A percentile compares a stretch with the other conserved stretches of the same genome.
Evolutionary conservation across 2,113 vertebrate genomes (phyloP).

Genomic region (Oceanites oceanicus): DNA sequence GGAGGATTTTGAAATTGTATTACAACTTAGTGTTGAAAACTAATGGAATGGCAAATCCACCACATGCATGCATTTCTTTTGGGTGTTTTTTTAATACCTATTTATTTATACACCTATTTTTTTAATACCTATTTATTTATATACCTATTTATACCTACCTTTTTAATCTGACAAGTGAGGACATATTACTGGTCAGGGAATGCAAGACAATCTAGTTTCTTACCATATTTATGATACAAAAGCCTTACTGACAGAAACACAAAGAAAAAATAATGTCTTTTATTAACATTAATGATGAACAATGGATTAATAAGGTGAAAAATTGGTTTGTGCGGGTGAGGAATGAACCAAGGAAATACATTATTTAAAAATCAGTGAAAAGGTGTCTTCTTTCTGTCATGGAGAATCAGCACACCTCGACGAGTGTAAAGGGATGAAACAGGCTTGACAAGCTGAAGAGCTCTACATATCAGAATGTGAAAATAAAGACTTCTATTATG

Average conservation of each 20-base stretch:
- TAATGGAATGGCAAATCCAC: background rate
- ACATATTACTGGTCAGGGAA: background rate
- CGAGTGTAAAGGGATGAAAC: background rate
- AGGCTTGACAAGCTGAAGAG: background rate
- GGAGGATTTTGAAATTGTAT: background rate
- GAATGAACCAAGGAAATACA: background rate
- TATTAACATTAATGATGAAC: background rate
- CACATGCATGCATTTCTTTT: background rate
- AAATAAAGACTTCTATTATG: background rate
- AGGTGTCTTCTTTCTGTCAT: background rate
- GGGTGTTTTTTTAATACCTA: background rate
- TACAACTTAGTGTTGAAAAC: background rate
- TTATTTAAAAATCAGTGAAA: background rate
- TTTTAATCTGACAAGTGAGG: background rate
- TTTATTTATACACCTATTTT: no score
- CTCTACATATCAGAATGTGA: background rate
- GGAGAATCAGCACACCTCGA: background rate
- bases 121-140: no score
- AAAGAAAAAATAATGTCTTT: background rate
- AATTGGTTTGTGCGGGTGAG: background rate
- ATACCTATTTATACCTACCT: no score
- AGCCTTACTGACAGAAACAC: accelerated
- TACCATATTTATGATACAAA: background rate
- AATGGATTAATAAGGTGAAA: background rate
- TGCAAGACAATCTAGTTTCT: background rate